These are phyloP conservation scores for Bibio marci DNA, from an alignment of 2,888 invertebrate genomes.

Conservation along the genomic window DNA sequence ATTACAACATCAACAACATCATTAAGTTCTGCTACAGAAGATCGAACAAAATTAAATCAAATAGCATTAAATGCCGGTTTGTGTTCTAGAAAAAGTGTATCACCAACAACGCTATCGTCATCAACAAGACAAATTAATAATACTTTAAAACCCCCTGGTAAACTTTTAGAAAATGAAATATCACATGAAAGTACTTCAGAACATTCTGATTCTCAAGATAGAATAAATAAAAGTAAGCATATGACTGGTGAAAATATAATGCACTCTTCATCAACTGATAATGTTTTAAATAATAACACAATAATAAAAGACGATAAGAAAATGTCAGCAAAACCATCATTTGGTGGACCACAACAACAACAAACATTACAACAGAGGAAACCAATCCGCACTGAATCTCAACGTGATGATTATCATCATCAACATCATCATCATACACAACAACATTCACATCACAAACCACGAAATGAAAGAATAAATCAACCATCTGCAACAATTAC, in stretches of 20 bases:
- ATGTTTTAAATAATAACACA: conserved; percentile 14
- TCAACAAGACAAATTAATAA: not conserved
- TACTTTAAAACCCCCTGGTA: not conserved
- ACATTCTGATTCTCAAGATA: conserved; percentile 41
- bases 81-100: conserved; percentile 5
- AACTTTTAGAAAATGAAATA: conserved; percentile 31
- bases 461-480: not conserved
- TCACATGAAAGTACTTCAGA: conserved; percentile 68
- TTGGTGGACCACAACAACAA: conserved; percentile 15
- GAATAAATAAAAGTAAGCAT: not conserved
- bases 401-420: not conserved
- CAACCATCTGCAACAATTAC: not conserved
- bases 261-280: not conserved
- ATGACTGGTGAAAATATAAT: not conserved
- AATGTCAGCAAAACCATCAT: not conserved
- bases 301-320: conserved; percentile 20
- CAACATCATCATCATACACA: not conserved
- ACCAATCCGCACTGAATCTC: not conserved
- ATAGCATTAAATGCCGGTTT: conserved; percentile 51
- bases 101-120: not conserved
- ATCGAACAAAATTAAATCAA: conserved; percentile 48
- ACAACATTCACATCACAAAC: not conserved
- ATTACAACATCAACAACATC: not conserved
- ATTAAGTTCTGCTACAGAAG: conserved; percentile 29
- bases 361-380: conserved; percentile 15